phyloP scores from a whole-genome alignment of 2,888 invertebrate species.

The Tuta absoluta region DNA sequence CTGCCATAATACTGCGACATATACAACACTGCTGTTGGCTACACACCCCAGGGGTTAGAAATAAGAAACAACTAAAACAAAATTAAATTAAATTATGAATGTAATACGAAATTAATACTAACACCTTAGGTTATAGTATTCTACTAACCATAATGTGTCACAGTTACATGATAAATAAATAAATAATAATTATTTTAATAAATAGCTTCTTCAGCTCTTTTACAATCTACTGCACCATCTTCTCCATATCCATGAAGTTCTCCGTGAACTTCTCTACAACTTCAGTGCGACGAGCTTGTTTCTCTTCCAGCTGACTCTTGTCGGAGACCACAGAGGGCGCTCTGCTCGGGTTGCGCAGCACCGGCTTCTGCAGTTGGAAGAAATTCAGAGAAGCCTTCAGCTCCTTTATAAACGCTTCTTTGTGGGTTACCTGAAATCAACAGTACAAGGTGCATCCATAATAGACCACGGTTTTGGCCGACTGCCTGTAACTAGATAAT shows the following conservation, averaged over 20 bases:
- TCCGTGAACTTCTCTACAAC: conserved; percentile 51
- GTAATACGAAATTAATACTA: too few species aligned
- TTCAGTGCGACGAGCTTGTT: conserved; percentile 43
- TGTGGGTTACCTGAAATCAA: conserved; percentile 74
- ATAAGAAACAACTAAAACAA: too few species aligned
- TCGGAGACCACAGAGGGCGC: conserved; percentile 59
- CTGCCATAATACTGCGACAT: too few species aligned
- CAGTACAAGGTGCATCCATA: not conserved
- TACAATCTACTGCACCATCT: conserved; percentile 4
- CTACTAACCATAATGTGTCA: too few species aligned
- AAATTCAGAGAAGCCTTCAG: conserved; percentile 70
- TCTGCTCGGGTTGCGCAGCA: conserved; percentile 68
- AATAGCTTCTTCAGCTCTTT: not conserved
- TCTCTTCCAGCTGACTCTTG: conserved; percentile 36
- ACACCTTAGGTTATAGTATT: too few species aligned
- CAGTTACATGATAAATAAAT: too few species aligned
- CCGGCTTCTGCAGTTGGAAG: conserved; percentile 69
- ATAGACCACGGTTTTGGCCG: too few species aligned
- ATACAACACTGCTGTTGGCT: too few species aligned
- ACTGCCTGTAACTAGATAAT: too few species aligned
- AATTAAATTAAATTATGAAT: too few species aligned
- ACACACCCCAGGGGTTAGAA: too few species aligned
- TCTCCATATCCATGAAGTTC: conserved; percentile 42
- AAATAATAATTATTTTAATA: too few species aligned
- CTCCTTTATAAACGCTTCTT: conserved; percentile 78